Evolutionary conservation across 1,140 invertebrate species (phyloP), one percentile per base, ranked within the genome.

Genomic region (Hycleus cichorii): DNA sequence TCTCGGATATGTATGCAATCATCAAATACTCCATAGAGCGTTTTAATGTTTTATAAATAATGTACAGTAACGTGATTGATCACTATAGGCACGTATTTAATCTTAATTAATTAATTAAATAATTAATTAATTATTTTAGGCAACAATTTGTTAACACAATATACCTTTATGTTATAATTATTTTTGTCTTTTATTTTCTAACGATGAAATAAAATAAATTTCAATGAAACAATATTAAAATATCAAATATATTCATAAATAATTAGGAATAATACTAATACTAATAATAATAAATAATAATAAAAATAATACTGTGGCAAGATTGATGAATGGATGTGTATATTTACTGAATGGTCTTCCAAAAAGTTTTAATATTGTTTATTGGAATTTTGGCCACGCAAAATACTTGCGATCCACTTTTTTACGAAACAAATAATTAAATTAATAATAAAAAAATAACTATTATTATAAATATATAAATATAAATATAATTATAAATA

Each of bases 321-420:
- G 47, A 43, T 57, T 39, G 39, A 57, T 57, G 56, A 47, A 57
- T 57, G 56, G 56, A 57, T 57, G 47, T 57, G 47, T 57, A 57
- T 48, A 50, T 49, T n/a, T 57, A 57, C 48, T 57, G 56, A 57
- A 57, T 57, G 56, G 64, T 65, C 64, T 65, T 65, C 61, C 64
- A 65, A 49, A 32, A 32, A 63, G 46, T 65, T 63, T 62, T 61
- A 48, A 49, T 55, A 58, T 57, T 58, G 59, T 58, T 64, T 59
- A 39, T 58, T 61, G 59, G 43, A 61, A 58, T 47, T 61, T 59
- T 27, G 47, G 46, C 25, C 44, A 43, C 44, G 49, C 52, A 43
- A 51, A 51, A 12, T 42, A 42, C 42, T 43, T 59, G 50, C 39
- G 57, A 49, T 43, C 44, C 38, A 49, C 47, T 60, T 48, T 45